Conservation (phyloP, 2,888 invertebrate genomes). For the Schrankia costaestrigalis region DNA sequence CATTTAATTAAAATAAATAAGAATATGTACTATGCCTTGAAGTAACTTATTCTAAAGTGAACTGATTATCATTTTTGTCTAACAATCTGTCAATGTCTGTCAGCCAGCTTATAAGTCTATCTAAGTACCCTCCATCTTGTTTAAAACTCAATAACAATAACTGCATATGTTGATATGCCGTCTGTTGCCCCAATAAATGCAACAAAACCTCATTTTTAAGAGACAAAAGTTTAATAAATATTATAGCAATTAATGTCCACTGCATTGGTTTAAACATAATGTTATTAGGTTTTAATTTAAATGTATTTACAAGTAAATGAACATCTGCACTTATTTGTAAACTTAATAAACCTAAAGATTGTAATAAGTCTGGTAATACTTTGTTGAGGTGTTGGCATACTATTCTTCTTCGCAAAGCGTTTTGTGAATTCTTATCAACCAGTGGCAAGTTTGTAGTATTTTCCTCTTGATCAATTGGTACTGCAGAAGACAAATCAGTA, state of each 20-base stretch:
- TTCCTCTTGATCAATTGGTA: conserved; percentile 44
- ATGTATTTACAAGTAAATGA: conserved; percentile 81
- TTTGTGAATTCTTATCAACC: conserved; percentile 84
- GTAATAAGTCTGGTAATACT: conserved; percentile 81
- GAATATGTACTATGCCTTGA: neutral
- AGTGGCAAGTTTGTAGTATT: conserved; percentile 79
- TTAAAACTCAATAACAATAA: conserved; percentile 72
- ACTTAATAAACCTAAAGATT: conserved; percentile 67
- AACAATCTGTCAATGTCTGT: conserved; percentile 72
- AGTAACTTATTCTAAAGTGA: conserved; percentile 51
- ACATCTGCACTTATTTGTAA: conserved; percentile 68
- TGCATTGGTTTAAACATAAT: conserved; percentile 86
- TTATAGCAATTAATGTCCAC: conserved; percentile 86
- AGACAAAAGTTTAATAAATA: conserved; percentile 83
- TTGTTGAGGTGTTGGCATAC: conserved; percentile 84
- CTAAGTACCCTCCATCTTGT: conserved; percentile 73
- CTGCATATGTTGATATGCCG: conserved; percentile 65
- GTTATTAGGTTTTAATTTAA: conserved; percentile 85
- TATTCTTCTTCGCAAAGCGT: conserved; percentile 84
- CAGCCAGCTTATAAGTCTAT: conserved; percentile 72
- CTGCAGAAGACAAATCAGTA: conserved; percentile 29
- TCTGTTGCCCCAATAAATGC: conserved; percentile 49
- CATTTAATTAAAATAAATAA: no score
- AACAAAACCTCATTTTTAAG: conserved; percentile 56
- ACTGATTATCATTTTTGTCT: conserved; percentile 60